Evolutionary conservation across 2,797 vertebrate genomes (phyloP).

Genomic region (Sebastes nivosus): DNA sequence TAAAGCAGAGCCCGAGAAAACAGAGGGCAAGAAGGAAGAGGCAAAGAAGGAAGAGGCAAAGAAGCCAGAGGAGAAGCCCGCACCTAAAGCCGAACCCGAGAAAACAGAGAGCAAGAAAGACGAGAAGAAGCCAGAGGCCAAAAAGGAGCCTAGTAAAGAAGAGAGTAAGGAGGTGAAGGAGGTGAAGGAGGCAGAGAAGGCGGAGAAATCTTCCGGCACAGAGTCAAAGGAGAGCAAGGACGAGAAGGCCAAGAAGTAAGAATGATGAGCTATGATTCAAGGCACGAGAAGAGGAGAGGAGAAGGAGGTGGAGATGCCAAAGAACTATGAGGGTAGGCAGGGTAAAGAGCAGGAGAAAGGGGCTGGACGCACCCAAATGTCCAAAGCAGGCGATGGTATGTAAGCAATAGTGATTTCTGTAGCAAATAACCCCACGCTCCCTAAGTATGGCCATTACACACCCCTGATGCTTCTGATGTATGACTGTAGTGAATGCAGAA

Average conservation of each 20-base stretch:
- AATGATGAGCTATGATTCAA: conserved; percentile 22
- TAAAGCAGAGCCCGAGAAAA: conserved; percentile 62
- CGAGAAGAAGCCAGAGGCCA: conserved; percentile 65
- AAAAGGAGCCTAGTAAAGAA: conserved; percentile 63
- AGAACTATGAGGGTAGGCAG: conserved; percentile 38
- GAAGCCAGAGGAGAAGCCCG: conserved; percentile 57
- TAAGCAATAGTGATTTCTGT: conserved; percentile 82
- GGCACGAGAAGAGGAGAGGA: conserved; percentile 2
- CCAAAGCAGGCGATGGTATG: conserved; percentile 71
- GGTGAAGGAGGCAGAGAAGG: conserved; percentile 61
- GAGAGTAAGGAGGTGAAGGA: conserved; percentile 62
- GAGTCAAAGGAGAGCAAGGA: conserved; percentile 84
- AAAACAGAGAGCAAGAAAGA: conserved; percentile 75
- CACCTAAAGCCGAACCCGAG: conserved; percentile 55
- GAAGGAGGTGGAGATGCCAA: conserved; percentile 61
- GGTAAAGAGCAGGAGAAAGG: conserved; percentile 38
- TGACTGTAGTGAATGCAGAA: conserved; percentile 85
- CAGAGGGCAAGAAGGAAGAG: conserved; percentile 72
- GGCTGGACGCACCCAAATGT: conserved; percentile 41
- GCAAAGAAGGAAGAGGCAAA: conserved; percentile 67
- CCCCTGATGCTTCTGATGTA: conserved; percentile 83
- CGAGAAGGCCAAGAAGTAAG: conserved; percentile 83
- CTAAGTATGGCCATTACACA: conserved; percentile 70
- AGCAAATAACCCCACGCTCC: conserved; percentile 72
- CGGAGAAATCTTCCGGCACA: conserved; percentile 86